Evolutionary conservation across 1,140 invertebrate genomes (phyloP), one percentile per base, ranked within the genome.

Genomic region (Drosophila albomicans): DNA sequence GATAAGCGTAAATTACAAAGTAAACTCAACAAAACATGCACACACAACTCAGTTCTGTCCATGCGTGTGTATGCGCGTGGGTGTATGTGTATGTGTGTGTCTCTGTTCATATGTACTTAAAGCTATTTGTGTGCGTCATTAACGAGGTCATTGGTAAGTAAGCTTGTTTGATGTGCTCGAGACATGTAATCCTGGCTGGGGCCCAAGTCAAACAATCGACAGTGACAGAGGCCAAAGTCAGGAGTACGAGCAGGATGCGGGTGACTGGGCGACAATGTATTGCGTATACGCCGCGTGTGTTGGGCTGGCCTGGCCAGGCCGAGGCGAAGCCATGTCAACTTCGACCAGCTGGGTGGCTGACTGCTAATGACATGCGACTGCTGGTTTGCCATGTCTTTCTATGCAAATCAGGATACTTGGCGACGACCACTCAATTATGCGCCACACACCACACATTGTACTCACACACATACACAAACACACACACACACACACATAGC

Each of bases 131-230:
- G 73, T 78, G 65, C 58, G 78, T 79, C 85, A 89, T 89, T 89
- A 89, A 89, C 85, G 85, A 89, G 85, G 85, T 85, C 85, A 89
- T 85, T 85, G 85, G 81, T 89, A 89, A 89, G 85, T 81, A 89
- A 89, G 78, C 85, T 90, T 89, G 78, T 89, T 89, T 89, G 85
- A 89, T 89, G 85, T 89, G 85, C 81, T 81, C 85, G 79, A 89
- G 85, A 89, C 85, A 89, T 89, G 85, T 89, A 89, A 89, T 89
- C 85, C 85, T 54, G 74, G 62, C 78, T 57, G 48, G n/a, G 16
- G 30, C 65, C 49, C 49, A 73, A 71, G 71, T 71, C 75, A 77
- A 79, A 63, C 82, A 81, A 86, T 69, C 65, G 71, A 69, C 65
- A 69, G 49, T 41, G 32, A 13, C 54, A 16, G 56, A 48, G 49